phyloP scores from a whole-genome alignment of 2,113 vertebrate genomes.

The rat (Rattus norvegicus) region DNA sequence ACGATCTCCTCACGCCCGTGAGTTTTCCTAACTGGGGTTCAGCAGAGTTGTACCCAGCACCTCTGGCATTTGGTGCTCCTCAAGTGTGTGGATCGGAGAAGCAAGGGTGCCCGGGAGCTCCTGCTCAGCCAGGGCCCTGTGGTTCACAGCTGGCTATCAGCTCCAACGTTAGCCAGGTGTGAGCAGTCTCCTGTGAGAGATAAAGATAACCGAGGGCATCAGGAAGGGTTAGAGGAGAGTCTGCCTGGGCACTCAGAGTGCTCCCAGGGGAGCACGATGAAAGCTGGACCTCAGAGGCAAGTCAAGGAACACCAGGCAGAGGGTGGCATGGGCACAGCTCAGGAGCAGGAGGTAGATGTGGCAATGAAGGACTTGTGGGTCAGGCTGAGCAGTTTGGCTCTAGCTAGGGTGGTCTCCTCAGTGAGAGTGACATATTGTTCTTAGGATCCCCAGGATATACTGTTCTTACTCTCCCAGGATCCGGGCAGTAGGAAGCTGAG shows the following conservation, averaged over 20 bases:
- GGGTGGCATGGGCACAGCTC: not conserved
- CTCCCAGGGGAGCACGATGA: not conserved
- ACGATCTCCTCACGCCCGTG: rapidly evolving
- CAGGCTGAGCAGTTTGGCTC: not conserved
- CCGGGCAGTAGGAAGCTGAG: not conserved
- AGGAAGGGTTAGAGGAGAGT: not conserved
- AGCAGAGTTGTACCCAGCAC: not conserved
- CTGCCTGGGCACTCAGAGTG: not conserved
- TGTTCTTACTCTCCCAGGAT: not conserved
- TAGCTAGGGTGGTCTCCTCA: not conserved
- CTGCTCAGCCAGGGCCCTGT: not conserved
- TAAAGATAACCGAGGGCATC: rapidly evolving
- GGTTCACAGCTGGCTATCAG: not conserved
- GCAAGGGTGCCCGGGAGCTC: not conserved
- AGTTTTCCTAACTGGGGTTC: not conserved
- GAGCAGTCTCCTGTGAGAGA: not conserved
- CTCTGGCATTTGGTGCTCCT: not conserved
- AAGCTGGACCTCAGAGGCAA: not conserved
- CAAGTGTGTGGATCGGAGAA: not conserved
- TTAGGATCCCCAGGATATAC: not conserved
- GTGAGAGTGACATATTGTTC: not conserved
- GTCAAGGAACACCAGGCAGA: not conserved
- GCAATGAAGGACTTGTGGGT: too few species aligned
- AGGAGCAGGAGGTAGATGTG: too few species aligned
- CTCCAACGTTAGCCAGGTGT: not conserved